Percentiles rank a stretch among this genome's conserved stretches.
Conservation (phyloP, 1,140 invertebrate species). For the Habropoda laboriosa region DNA sequence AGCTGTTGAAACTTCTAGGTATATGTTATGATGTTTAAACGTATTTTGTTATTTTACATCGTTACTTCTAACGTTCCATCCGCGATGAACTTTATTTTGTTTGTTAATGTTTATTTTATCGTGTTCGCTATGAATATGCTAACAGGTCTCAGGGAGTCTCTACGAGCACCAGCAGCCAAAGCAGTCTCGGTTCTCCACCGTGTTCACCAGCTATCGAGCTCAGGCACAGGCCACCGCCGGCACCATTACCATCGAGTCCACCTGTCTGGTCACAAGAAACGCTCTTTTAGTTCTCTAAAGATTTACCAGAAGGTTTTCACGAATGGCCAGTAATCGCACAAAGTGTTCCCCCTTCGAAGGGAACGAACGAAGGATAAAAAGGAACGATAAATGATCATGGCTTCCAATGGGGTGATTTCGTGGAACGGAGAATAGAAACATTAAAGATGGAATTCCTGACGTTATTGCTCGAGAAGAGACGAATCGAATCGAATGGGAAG, state of each 20-base stretch:
- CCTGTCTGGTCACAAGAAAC: conserved; percentile 78
- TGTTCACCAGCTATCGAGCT: conserved; percentile 77
- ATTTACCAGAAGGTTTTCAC: background rate
- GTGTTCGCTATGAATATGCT: background rate
- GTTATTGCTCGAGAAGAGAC: background rate
- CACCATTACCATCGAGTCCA: conserved; percentile 70
- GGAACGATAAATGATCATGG: background rate
- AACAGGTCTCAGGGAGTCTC: conserved; percentile 64
- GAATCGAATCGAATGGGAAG: background rate
- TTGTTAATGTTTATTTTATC: background rate
- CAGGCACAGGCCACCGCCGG: conserved; percentile 72
- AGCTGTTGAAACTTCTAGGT: conserved; percentile 78
- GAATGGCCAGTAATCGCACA: conserved; percentile 38
- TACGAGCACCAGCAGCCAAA: conserved; percentile 76
- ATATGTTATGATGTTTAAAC: background rate
- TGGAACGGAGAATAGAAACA: background rate
- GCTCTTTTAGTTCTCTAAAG: conserved; percentile 70
- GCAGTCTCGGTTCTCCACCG: conserved; percentile 73
- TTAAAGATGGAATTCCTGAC: background rate
- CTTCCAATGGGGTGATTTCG: background rate
- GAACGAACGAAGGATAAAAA: background rate
- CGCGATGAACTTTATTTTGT: too few species aligned
- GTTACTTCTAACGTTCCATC: background rate
- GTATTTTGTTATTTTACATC: background rate
- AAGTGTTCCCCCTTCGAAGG: background rate